Conservation (phyloP, 2,888 invertebrate genomes). For the Latheticus oryzae region DNA sequence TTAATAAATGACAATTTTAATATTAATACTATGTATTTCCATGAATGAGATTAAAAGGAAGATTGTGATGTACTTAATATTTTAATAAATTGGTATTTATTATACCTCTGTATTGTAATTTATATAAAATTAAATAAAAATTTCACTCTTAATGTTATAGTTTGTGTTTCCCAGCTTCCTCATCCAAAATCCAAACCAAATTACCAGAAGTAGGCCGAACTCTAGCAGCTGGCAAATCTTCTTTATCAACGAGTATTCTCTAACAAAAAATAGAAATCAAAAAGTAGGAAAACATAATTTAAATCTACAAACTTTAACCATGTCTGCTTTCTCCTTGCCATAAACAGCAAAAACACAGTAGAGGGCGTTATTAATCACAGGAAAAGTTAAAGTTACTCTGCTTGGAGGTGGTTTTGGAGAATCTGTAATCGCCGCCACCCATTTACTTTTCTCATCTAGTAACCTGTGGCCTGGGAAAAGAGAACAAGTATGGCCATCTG, state of each 20-base stretch:
- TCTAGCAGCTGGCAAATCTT: conserved; percentile 80
- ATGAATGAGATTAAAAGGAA: conserved; percentile 48
- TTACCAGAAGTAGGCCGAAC: conserved; percentile 79
- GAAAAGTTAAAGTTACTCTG: conserved; percentile 91
- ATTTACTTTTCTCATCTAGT: conserved; percentile 72
- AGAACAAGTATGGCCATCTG: conserved; percentile 98
- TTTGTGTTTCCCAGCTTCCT: conserved; percentile 65
- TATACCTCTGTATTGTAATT: conserved; percentile 57
- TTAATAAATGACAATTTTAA: conserved; percentile 42
- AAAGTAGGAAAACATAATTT: conserved; percentile 12
- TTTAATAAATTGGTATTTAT: conserved; percentile 62
- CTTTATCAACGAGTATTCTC: conserved; percentile 82
- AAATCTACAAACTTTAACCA: conserved; percentile 77
- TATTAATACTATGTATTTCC: conserved; percentile 38
- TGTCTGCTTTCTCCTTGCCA: conserved; percentile 89
- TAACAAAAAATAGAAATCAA: conserved; percentile 61
- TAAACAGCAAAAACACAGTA: conserved; percentile 86
- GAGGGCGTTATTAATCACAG: conserved; percentile 87
- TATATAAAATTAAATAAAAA: conserved; percentile 47
- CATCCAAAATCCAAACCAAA: conserved; percentile 75
- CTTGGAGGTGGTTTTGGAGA: conserved; percentile 96
- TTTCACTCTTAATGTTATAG: conserved; percentile 14
- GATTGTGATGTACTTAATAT: conserved; percentile 66
- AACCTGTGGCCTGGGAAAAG: conserved; percentile 87
- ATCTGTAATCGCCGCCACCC: conserved; percentile 88